A percentile compares a stretch with the other conserved stretches of the same genome.
These are phyloP conservation scores for Tillus elongatus DNA, from an alignment of 2,888 invertebrate genomes.

Conservation along the genomic window DNA sequence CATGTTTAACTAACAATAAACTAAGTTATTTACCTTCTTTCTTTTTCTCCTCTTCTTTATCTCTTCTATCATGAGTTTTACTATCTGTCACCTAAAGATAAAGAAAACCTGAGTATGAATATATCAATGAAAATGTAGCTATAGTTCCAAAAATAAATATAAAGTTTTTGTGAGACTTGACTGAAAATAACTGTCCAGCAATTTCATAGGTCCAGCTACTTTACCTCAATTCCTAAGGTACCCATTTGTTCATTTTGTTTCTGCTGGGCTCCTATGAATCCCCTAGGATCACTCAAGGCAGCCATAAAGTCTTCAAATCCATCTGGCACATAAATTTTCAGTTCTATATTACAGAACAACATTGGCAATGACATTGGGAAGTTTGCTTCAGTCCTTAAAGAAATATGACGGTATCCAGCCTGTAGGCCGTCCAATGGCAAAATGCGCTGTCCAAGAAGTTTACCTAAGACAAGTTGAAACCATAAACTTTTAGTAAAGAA, in stretches of 20 bases:
- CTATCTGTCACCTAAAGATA: slow-evolving; percentile 31
- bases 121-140: background rate
- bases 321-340: slow-evolving; percentile 99
- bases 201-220: no score
- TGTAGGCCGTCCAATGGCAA: slow-evolving; percentile 95
- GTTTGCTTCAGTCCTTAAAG: slow-evolving; percentile 95
- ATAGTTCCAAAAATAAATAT: background rate
- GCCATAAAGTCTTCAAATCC: slow-evolving; percentile 99
- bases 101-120: background rate
- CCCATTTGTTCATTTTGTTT: slow-evolving; percentile 88
- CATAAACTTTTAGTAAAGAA: background rate
- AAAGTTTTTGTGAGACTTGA: background rate
- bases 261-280: slow-evolving; percentile 79
- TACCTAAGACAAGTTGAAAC: slow-evolving; percentile 33
- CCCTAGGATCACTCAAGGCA: slow-evolving; percentile 89
- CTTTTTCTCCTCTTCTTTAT: slow-evolving; percentile 60
- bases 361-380: slow-evolving; percentile 98
- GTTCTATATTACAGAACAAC: slow-evolving; percentile 97
- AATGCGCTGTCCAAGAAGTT: slow-evolving; percentile 92
- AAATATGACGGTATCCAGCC: slow-evolving; percentile 96
- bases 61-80: slow-evolving; percentile 51
- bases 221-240: slow-evolving; percentile 81
- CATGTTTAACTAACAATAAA: no score
- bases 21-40: slow-evolving; percentile 60
- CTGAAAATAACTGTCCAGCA: no score